Evolutionary conservation across 2,113 vertebrate species (phyloP).

Genomic region (Menidia beryllina): DNA sequence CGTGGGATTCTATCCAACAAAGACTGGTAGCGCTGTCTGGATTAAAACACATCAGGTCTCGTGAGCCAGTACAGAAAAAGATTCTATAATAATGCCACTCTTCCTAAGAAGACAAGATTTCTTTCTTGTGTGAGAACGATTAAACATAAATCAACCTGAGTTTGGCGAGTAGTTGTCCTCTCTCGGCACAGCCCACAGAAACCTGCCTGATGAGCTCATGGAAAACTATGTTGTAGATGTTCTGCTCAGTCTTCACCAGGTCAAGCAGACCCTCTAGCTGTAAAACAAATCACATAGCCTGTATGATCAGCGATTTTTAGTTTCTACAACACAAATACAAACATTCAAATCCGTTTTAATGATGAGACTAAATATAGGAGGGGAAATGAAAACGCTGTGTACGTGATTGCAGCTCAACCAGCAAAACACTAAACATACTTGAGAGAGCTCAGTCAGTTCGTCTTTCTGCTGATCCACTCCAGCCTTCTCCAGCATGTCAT

Average conservation of each 20-base stretch:
- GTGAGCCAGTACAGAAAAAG: not conserved
- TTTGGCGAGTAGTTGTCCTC: conserved; percentile 90
- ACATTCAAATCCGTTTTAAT: too few species aligned
- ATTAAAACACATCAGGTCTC: conserved; percentile 11
- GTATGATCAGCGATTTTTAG: not conserved
- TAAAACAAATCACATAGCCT: conserved; percentile 9
- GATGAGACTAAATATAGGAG: too few species aligned
- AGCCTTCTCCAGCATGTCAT: conserved; percentile 87
- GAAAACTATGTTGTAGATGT: conserved; percentile 90
- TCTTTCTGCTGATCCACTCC: conserved; percentile 79
- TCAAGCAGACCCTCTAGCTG: conserved; percentile 88
- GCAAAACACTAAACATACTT: conserved; percentile 68
- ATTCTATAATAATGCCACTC: not conserved
- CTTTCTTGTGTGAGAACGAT: not conserved
- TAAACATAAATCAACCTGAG: conserved; percentile 81
- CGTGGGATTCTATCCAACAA: conserved; percentile 85
- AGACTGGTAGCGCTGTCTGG: conserved; percentile 86
- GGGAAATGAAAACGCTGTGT: not conserved
- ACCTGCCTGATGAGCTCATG: conserved; percentile 92
- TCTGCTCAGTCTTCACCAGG: conserved; percentile 87
- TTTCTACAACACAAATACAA: not conserved
- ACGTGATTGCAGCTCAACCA: not conserved
- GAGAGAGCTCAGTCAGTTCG: conserved; percentile 82
- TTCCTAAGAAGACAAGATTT: not conserved
- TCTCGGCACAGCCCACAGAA: conserved; percentile 88